Evolutionary conservation across 2,888 invertebrate genomes (phyloP).

Genomic region (Platypus cylindrus): DNA sequence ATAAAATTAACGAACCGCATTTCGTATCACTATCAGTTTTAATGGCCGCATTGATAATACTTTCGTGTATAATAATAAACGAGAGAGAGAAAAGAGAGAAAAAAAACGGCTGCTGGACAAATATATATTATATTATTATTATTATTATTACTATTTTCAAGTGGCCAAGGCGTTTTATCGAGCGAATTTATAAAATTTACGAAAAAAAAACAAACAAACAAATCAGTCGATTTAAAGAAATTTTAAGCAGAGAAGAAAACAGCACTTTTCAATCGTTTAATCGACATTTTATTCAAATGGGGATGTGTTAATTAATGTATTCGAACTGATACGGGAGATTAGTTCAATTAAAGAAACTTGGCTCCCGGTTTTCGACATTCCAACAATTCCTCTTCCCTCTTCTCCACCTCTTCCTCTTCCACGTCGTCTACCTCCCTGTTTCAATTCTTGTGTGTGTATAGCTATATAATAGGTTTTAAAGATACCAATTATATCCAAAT

Average conservation of each 20-base stretch:
- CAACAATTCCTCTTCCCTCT: slow-evolving; percentile 11
- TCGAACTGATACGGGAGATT: slow-evolving; percentile 30
- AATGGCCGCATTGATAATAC: slow-evolving; percentile 8
- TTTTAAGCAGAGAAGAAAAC: too few species aligned
- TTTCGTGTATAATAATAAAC: too few species aligned
- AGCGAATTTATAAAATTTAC: too few species aligned
- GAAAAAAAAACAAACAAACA: too few species aligned
- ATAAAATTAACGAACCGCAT: slow-evolving; percentile 19
- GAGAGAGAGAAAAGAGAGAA: too few species aligned
- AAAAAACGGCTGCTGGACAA: slow-evolving; percentile 1
- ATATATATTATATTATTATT: slow-evolving; percentile 1
- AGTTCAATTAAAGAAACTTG: slow-evolving; percentile 32
- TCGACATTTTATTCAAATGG: slow-evolving; percentile 36
- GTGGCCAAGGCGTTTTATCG: too few species aligned
- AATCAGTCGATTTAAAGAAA: too few species aligned
- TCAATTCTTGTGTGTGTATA: too few species aligned
- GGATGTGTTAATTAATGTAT: slow-evolving; percentile 37
- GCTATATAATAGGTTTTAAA: too few species aligned
- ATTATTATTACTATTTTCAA: neutral
- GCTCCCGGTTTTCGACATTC: slow-evolving; percentile 36
- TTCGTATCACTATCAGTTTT: slow-evolving; percentile 15
- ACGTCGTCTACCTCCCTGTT: too few species aligned
- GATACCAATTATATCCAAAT: slow-evolving; percentile 34
- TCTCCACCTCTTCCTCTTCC: neutral
- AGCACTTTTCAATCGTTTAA: slow-evolving; percentile 34